A percentile compares a stretch with the other conserved stretches of the same genome.
phyloP scores from a whole-genome alignment of 2,113 vertebrate genomes.

The Columbina picui region DNA sequence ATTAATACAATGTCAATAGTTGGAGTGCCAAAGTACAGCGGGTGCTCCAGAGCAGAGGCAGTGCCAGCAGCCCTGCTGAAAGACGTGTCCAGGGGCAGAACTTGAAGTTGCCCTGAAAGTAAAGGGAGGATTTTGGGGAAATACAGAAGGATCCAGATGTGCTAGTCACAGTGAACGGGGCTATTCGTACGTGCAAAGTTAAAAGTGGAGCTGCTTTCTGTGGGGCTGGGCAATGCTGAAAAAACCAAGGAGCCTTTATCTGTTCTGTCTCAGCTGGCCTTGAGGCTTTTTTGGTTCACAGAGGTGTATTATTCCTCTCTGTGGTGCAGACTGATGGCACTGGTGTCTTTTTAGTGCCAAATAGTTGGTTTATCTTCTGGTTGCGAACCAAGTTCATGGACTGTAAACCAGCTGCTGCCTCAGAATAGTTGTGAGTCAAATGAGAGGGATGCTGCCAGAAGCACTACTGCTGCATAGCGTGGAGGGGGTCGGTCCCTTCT shows the following conservation, averaged over 20 bases:
- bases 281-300: neutral
- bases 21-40: neutral
- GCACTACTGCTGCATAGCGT: neutral
- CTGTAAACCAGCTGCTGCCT: neutral
- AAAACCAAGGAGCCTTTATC: neutral
- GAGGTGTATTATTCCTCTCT: neutral
- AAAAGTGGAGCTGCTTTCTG: neutral
- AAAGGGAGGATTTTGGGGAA: neutral
- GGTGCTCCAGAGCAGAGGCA: neutral
- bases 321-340: neutral
- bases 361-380: neutral
- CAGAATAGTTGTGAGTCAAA: neutral
- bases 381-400: accelerated
- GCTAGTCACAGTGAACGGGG: accelerated
- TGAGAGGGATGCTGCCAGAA: neutral
- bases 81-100: neutral
- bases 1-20: neutral
- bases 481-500: too few relatives aligned
- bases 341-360: neutral
- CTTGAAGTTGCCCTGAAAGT: neutral
- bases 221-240: neutral
- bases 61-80: neutral
- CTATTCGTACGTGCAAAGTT: accelerated
- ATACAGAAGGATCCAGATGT: accelerated
- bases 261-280: neutral